Conservation (phyloP, 2,888 invertebrate genomes). For the Melolontha melolontha region DNA sequence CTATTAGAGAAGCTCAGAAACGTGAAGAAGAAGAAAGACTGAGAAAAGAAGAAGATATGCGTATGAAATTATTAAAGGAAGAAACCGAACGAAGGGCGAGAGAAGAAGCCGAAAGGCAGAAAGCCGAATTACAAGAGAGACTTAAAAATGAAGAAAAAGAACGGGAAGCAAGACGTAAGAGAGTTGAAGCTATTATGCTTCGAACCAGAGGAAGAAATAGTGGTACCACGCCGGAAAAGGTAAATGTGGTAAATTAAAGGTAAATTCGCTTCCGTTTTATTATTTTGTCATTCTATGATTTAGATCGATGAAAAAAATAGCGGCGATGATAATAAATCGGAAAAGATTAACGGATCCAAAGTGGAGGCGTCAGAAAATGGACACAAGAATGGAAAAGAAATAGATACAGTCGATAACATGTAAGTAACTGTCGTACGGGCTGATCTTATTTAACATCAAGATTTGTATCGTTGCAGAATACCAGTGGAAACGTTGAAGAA, state of each 20-base stretch:
- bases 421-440: constrained; percentile 53
- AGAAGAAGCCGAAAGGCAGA: constrained; percentile 87
- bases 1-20: constrained; percentile 77
- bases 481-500: constrained; percentile 64
- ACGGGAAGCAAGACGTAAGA: constrained; percentile 86
- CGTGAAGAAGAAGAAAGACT: constrained; percentile 83
- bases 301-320: constrained; percentile 56
- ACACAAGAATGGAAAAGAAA: constrained; percentile 61
- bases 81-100: constrained; percentile 84
- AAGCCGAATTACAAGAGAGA: constrained; percentile 85
- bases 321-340: constrained; percentile 52
- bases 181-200: constrained; percentile 93
- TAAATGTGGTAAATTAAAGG: no score
- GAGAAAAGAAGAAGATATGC: constrained; percentile 75
- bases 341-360: constrained; percentile 61
- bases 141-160: constrained; percentile 90
- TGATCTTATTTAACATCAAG: constrained; percentile 30
- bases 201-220: constrained; percentile 76
- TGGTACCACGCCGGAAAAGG: constrained; percentile 50
- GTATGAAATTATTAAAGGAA: constrained; percentile 76
- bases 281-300: constrained; percentile 22
- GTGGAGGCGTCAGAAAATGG: constrained; percentile 53
- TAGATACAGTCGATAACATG: constrained; percentile 64
- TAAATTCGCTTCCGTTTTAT: constrained; percentile 6
- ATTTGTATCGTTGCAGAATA: constrained; percentile 58